Conservation (phyloP, 2,797 vertebrate genomes). For the Myripristis murdjan region DNA sequence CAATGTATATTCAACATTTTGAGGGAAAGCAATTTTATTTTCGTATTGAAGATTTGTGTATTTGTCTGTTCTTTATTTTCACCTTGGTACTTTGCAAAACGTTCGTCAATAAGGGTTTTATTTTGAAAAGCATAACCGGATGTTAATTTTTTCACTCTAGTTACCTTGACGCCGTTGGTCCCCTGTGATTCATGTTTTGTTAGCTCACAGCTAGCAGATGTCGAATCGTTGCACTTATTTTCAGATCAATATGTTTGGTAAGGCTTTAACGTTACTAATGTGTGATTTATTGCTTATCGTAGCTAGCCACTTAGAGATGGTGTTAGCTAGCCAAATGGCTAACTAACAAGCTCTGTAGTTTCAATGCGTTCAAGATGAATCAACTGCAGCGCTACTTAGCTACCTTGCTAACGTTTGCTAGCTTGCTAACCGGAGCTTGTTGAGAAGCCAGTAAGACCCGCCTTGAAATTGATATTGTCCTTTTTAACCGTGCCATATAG, state of each 20-base stretch:
- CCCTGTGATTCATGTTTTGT: constrained; percentile 77
- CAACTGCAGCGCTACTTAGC: constrained; percentile 52
- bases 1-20: too few relatives aligned
- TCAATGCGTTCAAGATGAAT: constrained; percentile 55
- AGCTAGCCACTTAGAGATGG: not conserved
- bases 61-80: too few relatives aligned
- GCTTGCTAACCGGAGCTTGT: constrained; percentile 59
- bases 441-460: constrained; percentile 47
- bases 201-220: constrained; percentile 81
- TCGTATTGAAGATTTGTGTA: too few relatives aligned
- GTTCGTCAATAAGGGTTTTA: constrained; percentile 37
- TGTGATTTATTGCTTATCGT: not conserved
- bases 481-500: not conserved
- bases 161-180: constrained; percentile 46
- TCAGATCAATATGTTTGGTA: constrained; percentile 80
- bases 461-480: constrained; percentile 27
- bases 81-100: not conserved
- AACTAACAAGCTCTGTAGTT: constrained; percentile 14
- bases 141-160: not conserved
- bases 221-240: constrained; percentile 66
- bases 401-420: constrained; percentile 60
- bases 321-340: not conserved
- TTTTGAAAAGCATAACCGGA: constrained; percentile 63
- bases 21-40: too few relatives aligned
- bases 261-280: constrained; percentile 48